These are phyloP conservation scores for Stegostoma tigrinum DNA, from an alignment of 2,113 vertebrate species.

Conservation along the genomic window DNA sequence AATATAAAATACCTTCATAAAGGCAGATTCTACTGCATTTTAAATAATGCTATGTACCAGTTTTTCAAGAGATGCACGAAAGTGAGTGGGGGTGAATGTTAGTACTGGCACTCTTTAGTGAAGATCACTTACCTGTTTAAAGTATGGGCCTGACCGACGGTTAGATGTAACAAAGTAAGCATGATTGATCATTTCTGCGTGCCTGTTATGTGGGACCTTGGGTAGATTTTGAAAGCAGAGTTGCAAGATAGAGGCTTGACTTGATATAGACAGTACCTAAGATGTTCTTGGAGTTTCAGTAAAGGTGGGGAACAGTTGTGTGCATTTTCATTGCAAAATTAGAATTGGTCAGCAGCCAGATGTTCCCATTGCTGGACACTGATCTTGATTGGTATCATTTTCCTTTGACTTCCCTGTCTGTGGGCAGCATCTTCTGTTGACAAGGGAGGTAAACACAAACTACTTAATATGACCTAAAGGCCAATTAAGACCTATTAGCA, in stretches of 20 bases:
- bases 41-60: neutral
- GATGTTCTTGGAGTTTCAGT: neutral
- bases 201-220: neutral
- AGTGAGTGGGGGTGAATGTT: too few relatives aligned
- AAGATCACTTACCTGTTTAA: neutral
- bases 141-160: neutral
- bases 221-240: neutral
- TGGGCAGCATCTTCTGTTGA: too few relatives aligned
- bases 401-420: neutral
- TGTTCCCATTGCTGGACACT: neutral
- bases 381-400: neutral
- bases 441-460: neutral
- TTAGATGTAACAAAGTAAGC: neutral
- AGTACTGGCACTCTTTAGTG: neutral
- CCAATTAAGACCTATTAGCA: too few relatives aligned
- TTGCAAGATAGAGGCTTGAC: neutral
- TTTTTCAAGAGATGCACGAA: neutral
- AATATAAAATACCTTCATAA: neutral
- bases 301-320: neutral
- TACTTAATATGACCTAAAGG: neutral
- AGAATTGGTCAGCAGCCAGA: neutral
- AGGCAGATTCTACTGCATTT: neutral
- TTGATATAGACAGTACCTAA: neutral
- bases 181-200: neutral
- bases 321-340: neutral